These are phyloP conservation scores for Xenops minutus DNA, from an alignment of 2,797 vertebrate species.

Conservation along the genomic window DNA sequence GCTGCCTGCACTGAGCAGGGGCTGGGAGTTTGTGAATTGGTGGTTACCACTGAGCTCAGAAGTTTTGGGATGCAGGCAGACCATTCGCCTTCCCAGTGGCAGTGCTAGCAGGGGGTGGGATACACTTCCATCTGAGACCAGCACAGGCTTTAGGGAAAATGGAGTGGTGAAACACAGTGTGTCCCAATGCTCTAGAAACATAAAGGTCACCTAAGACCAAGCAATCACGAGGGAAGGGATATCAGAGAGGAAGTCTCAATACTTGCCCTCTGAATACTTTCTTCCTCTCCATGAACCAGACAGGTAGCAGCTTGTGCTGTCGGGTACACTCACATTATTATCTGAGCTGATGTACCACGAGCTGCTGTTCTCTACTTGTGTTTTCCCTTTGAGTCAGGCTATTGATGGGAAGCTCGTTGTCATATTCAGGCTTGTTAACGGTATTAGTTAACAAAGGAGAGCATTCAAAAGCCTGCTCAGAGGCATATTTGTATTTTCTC, in stretches of 20 bases:
- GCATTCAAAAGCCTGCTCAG: constrained; percentile 17
- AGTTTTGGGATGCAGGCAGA: not conserved
- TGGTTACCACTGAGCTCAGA: not conserved
- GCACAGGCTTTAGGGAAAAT: not conserved
- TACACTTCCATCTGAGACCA: rapidly evolving
- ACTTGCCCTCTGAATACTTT: not conserved
- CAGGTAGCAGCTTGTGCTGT: not conserved
- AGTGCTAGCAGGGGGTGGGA: not conserved
- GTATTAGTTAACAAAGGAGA: not conserved
- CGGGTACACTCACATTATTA: not conserved
- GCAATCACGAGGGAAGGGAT: not conserved
- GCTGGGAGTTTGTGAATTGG: not conserved
- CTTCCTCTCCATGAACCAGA: not conserved
- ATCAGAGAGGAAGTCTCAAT: not conserved
- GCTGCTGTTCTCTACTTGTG: not conserved
- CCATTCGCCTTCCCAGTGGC: rapidly evolving
- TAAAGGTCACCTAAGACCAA: not conserved
- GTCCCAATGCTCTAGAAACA: not conserved
- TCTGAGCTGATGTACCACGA: not conserved
- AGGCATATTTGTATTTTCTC: not conserved
- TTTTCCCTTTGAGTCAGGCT: not conserved
- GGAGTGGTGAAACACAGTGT: not conserved
- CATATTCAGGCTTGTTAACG: not conserved
- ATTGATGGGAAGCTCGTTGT: not conserved
- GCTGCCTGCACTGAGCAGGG: not conserved